Conservation (phyloP, 2,113 vertebrate genomes). For the Limanda limanda region DNA sequence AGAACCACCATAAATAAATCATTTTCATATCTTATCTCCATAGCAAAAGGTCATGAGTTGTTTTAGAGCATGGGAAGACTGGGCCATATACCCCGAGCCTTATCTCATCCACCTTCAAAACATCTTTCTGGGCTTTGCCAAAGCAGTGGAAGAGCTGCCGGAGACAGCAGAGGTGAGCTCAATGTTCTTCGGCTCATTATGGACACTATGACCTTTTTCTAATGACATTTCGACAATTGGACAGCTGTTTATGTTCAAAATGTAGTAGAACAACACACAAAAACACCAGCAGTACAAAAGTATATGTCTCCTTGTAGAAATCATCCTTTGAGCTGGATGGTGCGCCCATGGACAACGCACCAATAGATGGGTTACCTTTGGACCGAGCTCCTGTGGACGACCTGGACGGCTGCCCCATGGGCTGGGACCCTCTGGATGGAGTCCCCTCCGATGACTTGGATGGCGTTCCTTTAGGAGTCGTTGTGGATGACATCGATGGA, state of each 20-base stretch:
- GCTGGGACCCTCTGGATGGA: constrained; percentile 84
- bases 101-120: constrained; percentile 87
- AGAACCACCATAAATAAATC: neutral
- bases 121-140: constrained; percentile 84
- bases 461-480: constrained; percentile 78
- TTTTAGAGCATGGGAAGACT: constrained; percentile 87
- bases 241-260: too few species aligned
- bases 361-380: constrained; percentile 69
- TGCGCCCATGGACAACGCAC: constrained; percentile 53
- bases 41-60: constrained; percentile 86
- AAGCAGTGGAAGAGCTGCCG: constrained; percentile 75
- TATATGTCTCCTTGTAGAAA: constrained; percentile 43
- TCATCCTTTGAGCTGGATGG: constrained; percentile 70
- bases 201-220: neutral
- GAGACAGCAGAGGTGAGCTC: constrained; percentile 71
- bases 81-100: constrained; percentile 85
- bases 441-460: constrained; percentile 84
- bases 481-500: constrained; percentile 84
- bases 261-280: too few species aligned
- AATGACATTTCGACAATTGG: neutral
- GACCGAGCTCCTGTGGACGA: constrained; percentile 71
- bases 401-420: constrained; percentile 83
- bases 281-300: too few species aligned
- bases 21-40: neutral
- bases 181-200: neutral